A percentile compares a stretch with the other conserved stretches of the same genome.
phyloP scores from a whole-genome alignment of 2,888 invertebrate genomes.

The Pammene fasciana region DNA sequence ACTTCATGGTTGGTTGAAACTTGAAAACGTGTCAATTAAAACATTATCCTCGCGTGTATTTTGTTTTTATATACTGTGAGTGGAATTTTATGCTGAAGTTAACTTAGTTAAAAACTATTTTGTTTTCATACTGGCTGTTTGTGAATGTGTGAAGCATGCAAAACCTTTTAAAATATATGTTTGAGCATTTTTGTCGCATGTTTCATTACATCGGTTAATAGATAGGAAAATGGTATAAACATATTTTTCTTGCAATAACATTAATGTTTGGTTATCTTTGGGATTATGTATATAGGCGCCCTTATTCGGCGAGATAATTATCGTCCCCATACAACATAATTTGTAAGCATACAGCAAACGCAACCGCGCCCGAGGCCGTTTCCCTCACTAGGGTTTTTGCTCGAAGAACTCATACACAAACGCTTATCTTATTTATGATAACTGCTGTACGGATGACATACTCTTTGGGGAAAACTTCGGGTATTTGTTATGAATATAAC shows the following conservation, averaged over 20 bases:
- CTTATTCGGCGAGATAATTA: slow-evolving; percentile 39
- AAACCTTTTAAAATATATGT: neutral
- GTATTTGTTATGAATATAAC: slow-evolving; percentile 44
- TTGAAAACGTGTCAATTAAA: slow-evolving; percentile 58
- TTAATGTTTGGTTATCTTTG: slow-evolving; percentile 9
- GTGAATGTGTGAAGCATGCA: neutral
- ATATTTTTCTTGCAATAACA: neutral
- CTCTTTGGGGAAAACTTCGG: slow-evolving; percentile 61
- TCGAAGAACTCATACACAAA: slow-evolving; percentile 59
- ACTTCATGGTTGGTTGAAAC: slow-evolving; percentile 56
- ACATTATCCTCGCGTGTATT: slow-evolving; percentile 41
- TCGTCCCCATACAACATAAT: slow-evolving; percentile 42
- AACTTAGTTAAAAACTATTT: slow-evolving; percentile 19
- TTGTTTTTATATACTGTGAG: slow-evolving; percentile 11
- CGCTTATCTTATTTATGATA: slow-evolving; percentile 73
- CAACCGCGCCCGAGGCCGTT: slow-evolving; percentile 64
- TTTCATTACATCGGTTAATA: neutral
- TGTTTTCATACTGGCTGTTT: slow-evolving; percentile 15
- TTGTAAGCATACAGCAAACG: slow-evolving; percentile 51
- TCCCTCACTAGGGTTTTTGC: slow-evolving; percentile 62
- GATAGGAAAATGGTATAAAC: too few species aligned
- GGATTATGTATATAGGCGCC: slow-evolving; percentile 13
- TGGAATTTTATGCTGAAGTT: slow-evolving; percentile 2
- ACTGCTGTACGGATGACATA: slow-evolving; percentile 58
- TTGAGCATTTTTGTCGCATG: neutral